Evolutionary conservation across 2,797 vertebrate genomes (phyloP), one percentile per base, ranked within the genome.

Genomic region (Urocyon cinereoargenteus): DNA sequence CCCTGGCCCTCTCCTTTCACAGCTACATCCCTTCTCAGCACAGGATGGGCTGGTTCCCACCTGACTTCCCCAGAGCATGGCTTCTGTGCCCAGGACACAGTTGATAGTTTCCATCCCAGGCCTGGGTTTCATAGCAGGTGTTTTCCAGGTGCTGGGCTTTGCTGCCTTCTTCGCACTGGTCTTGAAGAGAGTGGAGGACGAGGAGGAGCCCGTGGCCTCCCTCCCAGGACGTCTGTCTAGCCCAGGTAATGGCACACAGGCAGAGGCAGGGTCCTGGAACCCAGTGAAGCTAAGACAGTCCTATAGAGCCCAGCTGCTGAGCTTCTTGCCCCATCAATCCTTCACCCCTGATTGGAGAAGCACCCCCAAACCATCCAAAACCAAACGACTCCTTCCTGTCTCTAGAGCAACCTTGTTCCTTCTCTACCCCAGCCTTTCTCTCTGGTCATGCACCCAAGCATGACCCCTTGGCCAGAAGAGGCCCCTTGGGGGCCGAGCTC

Each of bases 111-210:
- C 21, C 9, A n/a, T 1, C 0, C 6, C 22, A 22, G 51, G 6
- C 31, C 31, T 12, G 19, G 31, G 83, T 55, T 15, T 95, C 55
- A 93, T 3, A 13, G 5, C 0, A 13, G 72, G 4, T 93, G 5
- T 84, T 86, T 97, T 98, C 22, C 97, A 99, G 99, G 99, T 99
- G 90, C 98, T 99, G 97, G 99, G 99, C 77, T 99, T 99, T 98
- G 99, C 99, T 93, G 99, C 99, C 93, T 99, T 99, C 98, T 99
- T 99, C 98, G 99, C 99, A 78, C 99, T 99, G 70, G 99, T 99
- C 97, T 98, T 99, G 92, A 99, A 99, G 98, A 99, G 99, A 93
- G 98, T 99, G 15, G 99, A 99, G 91, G 99, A 99, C 4, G 99
- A 99, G 82, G 99, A 99, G 75, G 99, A 99, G 22, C 99, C 98